Evolutionary conservation across 2,888 invertebrate species (phyloP).

Genomic region (Lasiommata megera): DNA sequence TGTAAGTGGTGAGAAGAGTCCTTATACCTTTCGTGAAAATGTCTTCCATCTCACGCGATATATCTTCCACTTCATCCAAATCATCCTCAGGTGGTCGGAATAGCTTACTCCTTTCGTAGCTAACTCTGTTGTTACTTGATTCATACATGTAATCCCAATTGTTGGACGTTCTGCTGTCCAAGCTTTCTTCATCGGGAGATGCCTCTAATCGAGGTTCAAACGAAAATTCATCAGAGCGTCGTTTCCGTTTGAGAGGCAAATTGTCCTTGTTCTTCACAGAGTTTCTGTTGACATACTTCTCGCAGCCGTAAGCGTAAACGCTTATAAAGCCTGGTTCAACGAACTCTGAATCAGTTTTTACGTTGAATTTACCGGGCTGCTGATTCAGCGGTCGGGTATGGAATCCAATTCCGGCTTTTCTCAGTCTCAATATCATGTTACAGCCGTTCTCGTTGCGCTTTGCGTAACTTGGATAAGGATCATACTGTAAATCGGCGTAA

Average conservation of each 20-base stretch:
- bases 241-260: slow-evolving; percentile 55
- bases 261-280: slow-evolving; percentile 64
- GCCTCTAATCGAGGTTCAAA: slow-evolving; percentile 59
- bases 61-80: slow-evolving; percentile 83
- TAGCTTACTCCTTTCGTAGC: slow-evolving; percentile 72
- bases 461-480: slow-evolving; percentile 49
- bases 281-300: slow-evolving; percentile 77
- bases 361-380: slow-evolving; percentile 86
- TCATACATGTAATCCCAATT: slow-evolving; percentile 65
- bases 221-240: slow-evolving; percentile 66
- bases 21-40: slow-evolving; percentile 92
- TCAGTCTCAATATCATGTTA: slow-evolving; percentile 88
- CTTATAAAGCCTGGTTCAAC: slow-evolving; percentile 92
- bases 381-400: slow-evolving; percentile 86
- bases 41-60: slow-evolving; percentile 91
- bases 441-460: slow-evolving; percentile 81
- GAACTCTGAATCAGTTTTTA: slow-evolving; percentile 91
- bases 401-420: slow-evolving; percentile 90
- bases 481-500: slow-evolving; percentile 64
- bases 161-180: slow-evolving; percentile 52
- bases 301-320: slow-evolving; percentile 92
- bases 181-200: slow-evolving; percentile 39
- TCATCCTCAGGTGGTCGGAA: slow-evolving; percentile 78
- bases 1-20: slow-evolving; percentile 89
- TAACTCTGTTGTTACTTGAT: slow-evolving; percentile 54